phyloP scores from a whole-genome alignment of 2,888 invertebrate species.

The Hirudinaria manillensis region DNA sequence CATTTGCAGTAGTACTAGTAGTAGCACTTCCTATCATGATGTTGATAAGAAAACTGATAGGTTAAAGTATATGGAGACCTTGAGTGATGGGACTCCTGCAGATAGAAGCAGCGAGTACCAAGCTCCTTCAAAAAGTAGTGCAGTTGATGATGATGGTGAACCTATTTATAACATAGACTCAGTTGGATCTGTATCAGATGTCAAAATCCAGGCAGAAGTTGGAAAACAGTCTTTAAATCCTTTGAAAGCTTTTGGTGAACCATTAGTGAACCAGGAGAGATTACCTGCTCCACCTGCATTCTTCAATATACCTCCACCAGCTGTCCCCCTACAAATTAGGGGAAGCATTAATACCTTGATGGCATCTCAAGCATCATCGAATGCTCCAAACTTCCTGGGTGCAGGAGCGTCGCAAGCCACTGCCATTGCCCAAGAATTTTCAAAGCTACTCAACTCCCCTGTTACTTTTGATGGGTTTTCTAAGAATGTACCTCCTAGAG shows the following conservation, averaged over 20 bases:
- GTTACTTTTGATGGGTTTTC: constrained; percentile 21
- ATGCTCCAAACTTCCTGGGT: not conserved
- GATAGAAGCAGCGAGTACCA: not conserved
- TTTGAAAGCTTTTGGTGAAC: not conserved
- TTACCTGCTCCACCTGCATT: constrained; percentile 4
- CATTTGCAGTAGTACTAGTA: not conserved
- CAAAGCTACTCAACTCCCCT: constrained; percentile 27
- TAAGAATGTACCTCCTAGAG: not conserved
- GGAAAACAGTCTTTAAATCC: not conserved
- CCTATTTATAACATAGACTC: constrained; percentile 11
- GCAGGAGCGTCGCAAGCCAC: not conserved
- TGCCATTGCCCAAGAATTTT: constrained; percentile 19
- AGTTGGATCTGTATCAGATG: not conserved
- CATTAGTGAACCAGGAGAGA: not conserved
- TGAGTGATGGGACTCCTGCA: too few relatives aligned
- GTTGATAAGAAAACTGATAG: not conserved
- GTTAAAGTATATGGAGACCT: not conserved
- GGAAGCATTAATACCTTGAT: not conserved
- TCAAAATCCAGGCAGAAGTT: not conserved
- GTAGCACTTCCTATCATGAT: not conserved
- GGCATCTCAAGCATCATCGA: constrained; percentile 1
- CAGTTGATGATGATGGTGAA: not conserved
- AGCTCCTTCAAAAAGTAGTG: not conserved
- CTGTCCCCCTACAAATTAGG: not conserved
- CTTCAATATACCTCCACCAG: constrained; percentile 11